phyloP scores from a whole-genome alignment of 2,888 invertebrate genomes.

The Molanna angustata region DNA sequence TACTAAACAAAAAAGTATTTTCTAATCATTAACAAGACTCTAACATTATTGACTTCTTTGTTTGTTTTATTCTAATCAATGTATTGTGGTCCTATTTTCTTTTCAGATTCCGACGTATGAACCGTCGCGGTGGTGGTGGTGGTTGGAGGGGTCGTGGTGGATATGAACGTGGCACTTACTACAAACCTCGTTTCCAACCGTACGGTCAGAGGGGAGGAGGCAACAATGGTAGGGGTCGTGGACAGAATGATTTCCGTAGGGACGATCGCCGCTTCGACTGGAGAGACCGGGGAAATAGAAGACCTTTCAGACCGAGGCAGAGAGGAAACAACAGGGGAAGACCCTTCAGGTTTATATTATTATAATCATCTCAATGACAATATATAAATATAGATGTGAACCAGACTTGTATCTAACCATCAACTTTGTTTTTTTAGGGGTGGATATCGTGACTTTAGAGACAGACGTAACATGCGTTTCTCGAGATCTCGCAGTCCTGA shows the following conservation, averaged over 20 bases:
- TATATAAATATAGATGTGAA: too few species aligned
- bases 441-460: constrained; percentile 67
- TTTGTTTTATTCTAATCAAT: not conserved
- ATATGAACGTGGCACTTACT: constrained; percentile 74
- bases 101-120: constrained; percentile 44
- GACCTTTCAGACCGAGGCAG: constrained; percentile 46
- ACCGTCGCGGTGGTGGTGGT: constrained; percentile 47
- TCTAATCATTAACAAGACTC: not conserved
- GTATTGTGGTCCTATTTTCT: too few species aligned
- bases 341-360: constrained; percentile 44
- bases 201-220: constrained; percentile 48
- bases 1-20: too few species aligned
- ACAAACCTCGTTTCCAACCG: constrained; percentile 73
- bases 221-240: constrained; percentile 54
- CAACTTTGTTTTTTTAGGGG: too few species aligned
- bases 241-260: constrained; percentile 46
- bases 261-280: constrained; percentile 43
- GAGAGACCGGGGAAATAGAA: constrained; percentile 39
- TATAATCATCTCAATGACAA: not conserved
- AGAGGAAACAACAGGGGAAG: constrained; percentile 48
- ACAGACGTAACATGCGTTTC: constrained; percentile 58
- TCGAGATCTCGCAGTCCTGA: constrained; percentile 60
- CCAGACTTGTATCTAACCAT: not conserved
- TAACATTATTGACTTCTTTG: not conserved
- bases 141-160: constrained; percentile 51